phyloP scores from a whole-genome alignment of 2,797 vertebrate genomes.

The Moxostoma hubbsi region DNA sequence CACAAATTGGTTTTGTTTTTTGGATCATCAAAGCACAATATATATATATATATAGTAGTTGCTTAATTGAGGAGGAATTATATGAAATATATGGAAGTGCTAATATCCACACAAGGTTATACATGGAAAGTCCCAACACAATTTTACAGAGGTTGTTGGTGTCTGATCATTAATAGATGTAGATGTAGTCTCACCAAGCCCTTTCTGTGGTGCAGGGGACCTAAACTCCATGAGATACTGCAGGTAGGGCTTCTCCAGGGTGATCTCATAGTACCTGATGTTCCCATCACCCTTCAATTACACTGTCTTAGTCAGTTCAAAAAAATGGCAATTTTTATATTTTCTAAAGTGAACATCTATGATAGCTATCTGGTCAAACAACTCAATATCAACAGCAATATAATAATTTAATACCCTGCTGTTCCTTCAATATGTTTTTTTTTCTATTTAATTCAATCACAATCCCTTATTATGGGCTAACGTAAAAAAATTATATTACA shows the following conservation, averaged over 20 bases:
- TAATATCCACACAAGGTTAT: background rate
- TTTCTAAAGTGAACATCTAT: background rate
- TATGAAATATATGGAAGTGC: background rate
- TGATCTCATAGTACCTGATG: slow-evolving; percentile 96
- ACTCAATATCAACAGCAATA: background rate
- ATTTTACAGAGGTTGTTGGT: background rate
- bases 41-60: background rate
- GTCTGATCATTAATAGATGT: background rate
- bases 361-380: background rate
- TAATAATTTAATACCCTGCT: background rate
- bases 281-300: slow-evolving; percentile 91
- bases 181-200: slow-evolving; percentile 84
- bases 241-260: slow-evolving; percentile 92
- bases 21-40: background rate
- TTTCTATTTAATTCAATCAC: background rate
- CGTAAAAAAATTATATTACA: background rate
- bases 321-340: background rate
- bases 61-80: background rate
- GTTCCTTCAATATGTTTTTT: background rate
- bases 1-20: slow-evolving; percentile 17
- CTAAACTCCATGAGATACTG: slow-evolving; percentile 97
- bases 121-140: background rate
- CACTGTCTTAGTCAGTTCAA: slow-evolving; percentile 17
- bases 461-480: background rate
- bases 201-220: slow-evolving; percentile 94